Percentiles rank a stretch among this genome's conserved stretches.
These are phyloP conservation scores for Pangasius djambal DNA, from an alignment of 2,797 vertebrate genomes.

Conservation along the genomic window DNA sequence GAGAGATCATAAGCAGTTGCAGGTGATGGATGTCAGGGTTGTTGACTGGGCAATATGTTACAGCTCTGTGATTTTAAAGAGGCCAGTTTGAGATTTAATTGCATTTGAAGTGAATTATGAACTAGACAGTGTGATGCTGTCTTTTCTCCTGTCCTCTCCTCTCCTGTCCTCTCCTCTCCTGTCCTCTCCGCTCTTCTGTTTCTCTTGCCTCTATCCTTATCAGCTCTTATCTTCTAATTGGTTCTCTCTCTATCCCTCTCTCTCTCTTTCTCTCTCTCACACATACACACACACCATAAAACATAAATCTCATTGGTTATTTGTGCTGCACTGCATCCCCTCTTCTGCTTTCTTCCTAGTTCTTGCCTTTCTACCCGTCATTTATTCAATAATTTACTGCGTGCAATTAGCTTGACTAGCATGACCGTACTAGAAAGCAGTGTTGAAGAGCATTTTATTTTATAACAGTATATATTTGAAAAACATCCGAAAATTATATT, in stretches of 20 bases:
- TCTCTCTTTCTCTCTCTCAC: background rate
- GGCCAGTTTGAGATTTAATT: constrained; percentile 28
- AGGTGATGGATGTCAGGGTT: background rate
- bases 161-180: background rate
- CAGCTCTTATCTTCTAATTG: background rate
- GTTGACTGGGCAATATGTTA: constrained; percentile 10
- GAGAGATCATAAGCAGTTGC: background rate
- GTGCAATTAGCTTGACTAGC: background rate
- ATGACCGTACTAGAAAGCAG: background rate
- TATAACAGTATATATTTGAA: background rate
- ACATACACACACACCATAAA: background rate
- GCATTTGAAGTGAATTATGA: background rate
- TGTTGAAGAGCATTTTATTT: background rate
- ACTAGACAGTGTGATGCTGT: background rate
- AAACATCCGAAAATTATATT: background rate
- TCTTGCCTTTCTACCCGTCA: background rate
- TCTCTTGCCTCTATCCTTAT: background rate
- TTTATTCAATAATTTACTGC: background rate
- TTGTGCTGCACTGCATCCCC: background rate
- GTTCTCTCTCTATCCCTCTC: background rate
- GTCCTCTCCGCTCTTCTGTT: background rate
- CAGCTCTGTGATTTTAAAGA: constrained; percentile 7
- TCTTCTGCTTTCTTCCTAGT: background rate
- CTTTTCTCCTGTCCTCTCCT: background rate
- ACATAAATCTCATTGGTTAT: background rate